These are phyloP conservation scores for Lithobates pipiens DNA, from an alignment of 2,797 vertebrate genomes.

Conservation along the genomic window DNA sequence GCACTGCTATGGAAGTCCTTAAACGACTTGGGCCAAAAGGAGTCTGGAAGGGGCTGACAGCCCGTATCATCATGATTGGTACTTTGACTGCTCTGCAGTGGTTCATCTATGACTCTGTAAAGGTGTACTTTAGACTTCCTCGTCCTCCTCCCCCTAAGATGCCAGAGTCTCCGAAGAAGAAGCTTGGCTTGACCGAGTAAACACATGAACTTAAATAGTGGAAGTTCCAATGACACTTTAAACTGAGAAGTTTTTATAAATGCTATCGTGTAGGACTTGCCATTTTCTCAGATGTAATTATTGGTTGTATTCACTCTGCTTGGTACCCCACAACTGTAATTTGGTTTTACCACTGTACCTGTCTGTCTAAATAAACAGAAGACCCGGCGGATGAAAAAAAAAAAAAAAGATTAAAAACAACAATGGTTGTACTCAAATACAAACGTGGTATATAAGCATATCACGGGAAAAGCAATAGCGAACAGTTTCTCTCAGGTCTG, in stretches of 20 bases:
- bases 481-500: too few species aligned
- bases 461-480: too few species aligned
- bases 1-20: slow-evolving; percentile 88
- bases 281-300: slow-evolving; percentile 70
- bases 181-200: slow-evolving; percentile 88
- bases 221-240: slow-evolving; percentile 69
- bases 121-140: slow-evolving; percentile 95
- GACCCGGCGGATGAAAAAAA: slow-evolving; percentile 1
- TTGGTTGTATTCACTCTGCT: slow-evolving; percentile 68
- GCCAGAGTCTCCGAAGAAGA: slow-evolving; percentile 95
- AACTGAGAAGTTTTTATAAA: slow-evolving; percentile 77
- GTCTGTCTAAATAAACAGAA: slow-evolving; percentile 67
- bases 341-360: slow-evolving; percentile 50
- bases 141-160: slow-evolving; percentile 94
- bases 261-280: slow-evolving; percentile 74
- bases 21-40: slow-evolving; percentile 91
- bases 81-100: slow-evolving; percentile 94
- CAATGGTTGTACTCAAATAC: too few species aligned
- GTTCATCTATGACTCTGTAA: slow-evolving; percentile 97
- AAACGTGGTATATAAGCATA: too few species aligned
- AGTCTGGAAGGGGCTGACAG: slow-evolving; percentile 94
- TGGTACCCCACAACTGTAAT: slow-evolving; percentile 68
- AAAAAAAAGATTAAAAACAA: too few species aligned
- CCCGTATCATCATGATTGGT: slow-evolving; percentile 97
- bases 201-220: slow-evolving; percentile 74